phyloP scores from a whole-genome alignment of 2,888 invertebrate species.

The Oligia strigilis region DNA sequence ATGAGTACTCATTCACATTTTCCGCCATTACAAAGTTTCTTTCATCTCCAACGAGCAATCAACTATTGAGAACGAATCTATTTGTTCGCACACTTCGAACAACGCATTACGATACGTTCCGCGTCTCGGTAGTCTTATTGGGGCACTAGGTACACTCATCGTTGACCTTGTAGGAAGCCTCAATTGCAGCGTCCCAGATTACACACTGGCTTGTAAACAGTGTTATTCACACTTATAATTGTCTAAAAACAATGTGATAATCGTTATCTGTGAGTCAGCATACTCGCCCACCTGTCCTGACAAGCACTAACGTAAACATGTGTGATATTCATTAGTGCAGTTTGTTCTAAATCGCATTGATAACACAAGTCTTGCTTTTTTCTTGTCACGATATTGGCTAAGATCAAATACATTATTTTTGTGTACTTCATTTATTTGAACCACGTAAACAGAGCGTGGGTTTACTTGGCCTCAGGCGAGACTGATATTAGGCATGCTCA shows the following conservation, averaged over 20 bases:
- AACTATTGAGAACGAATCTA: slow-evolving; percentile 33
- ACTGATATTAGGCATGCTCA: slow-evolving; percentile 43
- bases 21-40: slow-evolving; percentile 7
- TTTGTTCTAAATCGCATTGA: slow-evolving; percentile 31
- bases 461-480: slow-evolving; percentile 42
- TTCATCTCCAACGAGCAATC: slow-evolving; percentile 23
- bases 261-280: slow-evolving; percentile 75
- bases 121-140: slow-evolving; percentile 40
- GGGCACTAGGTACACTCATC: slow-evolving; percentile 59
- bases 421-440: slow-evolving; percentile 31
- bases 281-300: slow-evolving; percentile 71
- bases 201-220: slow-evolving; percentile 70
- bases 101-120: slow-evolving; percentile 41
- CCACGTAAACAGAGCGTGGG: slow-evolving; percentile 47
- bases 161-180: slow-evolving; percentile 71
- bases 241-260: slow-evolving; percentile 69
- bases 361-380: slow-evolving; percentile 2
- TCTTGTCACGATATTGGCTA: slow-evolving; percentile 17
- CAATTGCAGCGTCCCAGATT: slow-evolving; percentile 73
- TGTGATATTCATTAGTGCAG: slow-evolving; percentile 32
- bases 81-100: slow-evolving; percentile 40
- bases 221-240: slow-evolving; percentile 68
- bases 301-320: slow-evolving; percentile 61
- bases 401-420: slow-evolving; percentile 27
- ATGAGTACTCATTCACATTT: slow-evolving; percentile 27